Conservation (phyloP, 2,113 vertebrate genomes). For the Halcyon senegalensis region DNA sequence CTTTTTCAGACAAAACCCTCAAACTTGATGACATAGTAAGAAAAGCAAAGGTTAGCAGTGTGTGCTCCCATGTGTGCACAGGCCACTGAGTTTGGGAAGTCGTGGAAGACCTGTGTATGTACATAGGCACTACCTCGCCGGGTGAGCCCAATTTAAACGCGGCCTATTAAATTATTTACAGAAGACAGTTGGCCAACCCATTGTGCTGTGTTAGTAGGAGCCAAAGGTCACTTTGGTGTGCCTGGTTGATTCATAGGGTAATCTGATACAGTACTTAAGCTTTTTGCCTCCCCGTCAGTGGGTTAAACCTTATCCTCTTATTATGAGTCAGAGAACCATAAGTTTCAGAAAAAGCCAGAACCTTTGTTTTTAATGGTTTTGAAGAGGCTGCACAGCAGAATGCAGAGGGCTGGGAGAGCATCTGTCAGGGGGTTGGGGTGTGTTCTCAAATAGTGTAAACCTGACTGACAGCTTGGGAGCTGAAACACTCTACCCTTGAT, state of each 20-base stretch:
- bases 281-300: slow-evolving; percentile 17
- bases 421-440: background rate
- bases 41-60: background rate
- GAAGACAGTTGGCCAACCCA: slow-evolving; percentile 71
- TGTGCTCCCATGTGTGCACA: accelerated
- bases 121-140: slow-evolving; percentile 1
- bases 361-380: slow-evolving; percentile 49
- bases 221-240: slow-evolving; percentile 73
- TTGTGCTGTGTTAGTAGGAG: slow-evolving; percentile 58
- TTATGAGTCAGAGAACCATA: slow-evolving; percentile 50
- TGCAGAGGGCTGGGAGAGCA: background rate
- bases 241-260: slow-evolving; percentile 68
- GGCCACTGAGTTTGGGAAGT: background rate
- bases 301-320: slow-evolving; percentile 64
- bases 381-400: slow-evolving; percentile 13
- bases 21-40: background rate
- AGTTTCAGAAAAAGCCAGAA: slow-evolving; percentile 34
- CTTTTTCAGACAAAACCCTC: background rate
- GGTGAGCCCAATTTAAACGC: slow-evolving; percentile 54
- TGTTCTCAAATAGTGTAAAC: background rate
- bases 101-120: background rate
- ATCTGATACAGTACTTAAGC: slow-evolving; percentile 68
- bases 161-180: slow-evolving; percentile 85
- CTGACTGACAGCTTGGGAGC: background rate
- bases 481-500: background rate